Conservation (phyloP, 2,888 invertebrate genomes). For the Archips xylosteana region DNA sequence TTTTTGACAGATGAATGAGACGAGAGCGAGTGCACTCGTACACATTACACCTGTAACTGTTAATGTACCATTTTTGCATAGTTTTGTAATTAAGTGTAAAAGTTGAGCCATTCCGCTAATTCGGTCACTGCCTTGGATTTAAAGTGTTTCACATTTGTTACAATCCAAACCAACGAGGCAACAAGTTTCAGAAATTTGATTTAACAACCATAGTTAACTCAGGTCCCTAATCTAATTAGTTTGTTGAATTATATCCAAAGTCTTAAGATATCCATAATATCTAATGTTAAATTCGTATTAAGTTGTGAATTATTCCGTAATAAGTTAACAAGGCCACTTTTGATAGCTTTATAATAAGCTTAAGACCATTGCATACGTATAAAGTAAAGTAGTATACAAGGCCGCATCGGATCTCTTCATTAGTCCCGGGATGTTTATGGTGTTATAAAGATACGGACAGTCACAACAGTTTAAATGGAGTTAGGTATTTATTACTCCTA, state of each 20-base stretch:
- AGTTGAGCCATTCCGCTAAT: slow-evolving; percentile 18
- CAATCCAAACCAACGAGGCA: not conserved
- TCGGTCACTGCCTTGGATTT: slow-evolving; percentile 23
- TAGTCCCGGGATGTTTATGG: slow-evolving; percentile 20
- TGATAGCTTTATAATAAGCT: slow-evolving; percentile 22
- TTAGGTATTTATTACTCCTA: slow-evolving; percentile 33
- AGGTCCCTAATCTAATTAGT: too few species aligned
- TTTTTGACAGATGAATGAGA: slow-evolving; percentile 28
- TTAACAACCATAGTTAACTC: not conserved
- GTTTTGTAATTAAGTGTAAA: slow-evolving; percentile 32
- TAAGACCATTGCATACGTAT: slow-evolving; percentile 1
- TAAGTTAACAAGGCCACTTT: not conserved
- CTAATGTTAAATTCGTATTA: too few species aligned
- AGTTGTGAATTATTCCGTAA: not conserved
- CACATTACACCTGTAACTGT: slow-evolving; percentile 24
- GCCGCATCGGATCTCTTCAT: slow-evolving; percentile 26
- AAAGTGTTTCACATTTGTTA: not conserved
- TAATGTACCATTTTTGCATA: slow-evolving; percentile 32
- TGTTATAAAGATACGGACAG: slow-evolving; percentile 31
- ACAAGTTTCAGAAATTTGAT: not conserved
- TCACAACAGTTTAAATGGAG: slow-evolving; percentile 36
- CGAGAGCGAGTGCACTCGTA: slow-evolving; percentile 14
- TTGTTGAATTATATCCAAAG: too few species aligned
- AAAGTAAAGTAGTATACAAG: not conserved
- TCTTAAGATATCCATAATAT: too few species aligned